These are phyloP conservation scores for Plagodis dolabraria DNA, from an alignment of 2,888 invertebrate species.

Conservation along the genomic window DNA sequence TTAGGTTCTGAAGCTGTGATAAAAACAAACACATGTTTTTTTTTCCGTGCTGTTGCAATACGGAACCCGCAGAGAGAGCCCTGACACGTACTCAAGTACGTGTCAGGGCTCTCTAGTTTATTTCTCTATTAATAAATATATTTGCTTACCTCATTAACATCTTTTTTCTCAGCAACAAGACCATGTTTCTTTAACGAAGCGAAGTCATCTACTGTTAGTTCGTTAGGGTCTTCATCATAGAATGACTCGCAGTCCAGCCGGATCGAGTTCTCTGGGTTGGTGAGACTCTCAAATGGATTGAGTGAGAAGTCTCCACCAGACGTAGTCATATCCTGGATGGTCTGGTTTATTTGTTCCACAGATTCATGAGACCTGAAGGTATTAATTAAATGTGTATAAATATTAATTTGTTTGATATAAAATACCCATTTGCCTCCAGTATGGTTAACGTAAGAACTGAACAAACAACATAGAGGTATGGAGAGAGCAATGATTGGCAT, in stretches of 20 bases:
- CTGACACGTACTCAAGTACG: too few relatives aligned
- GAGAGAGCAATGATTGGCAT: too few relatives aligned
- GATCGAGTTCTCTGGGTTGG: slow-evolving; percentile 69
- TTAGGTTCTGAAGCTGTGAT: too few relatives aligned
- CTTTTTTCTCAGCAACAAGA: slow-evolving; percentile 67
- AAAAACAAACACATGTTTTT: too few relatives aligned
- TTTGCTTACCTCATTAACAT: slow-evolving; percentile 66
- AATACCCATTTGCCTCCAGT: too few relatives aligned
- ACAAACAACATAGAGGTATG: too few relatives aligned
- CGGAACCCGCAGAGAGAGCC: too few relatives aligned
- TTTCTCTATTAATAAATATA: background rate
- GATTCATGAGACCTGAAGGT: slow-evolving; percentile 65
- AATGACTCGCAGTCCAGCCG: slow-evolving; percentile 74
- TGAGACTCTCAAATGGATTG: slow-evolving; percentile 74
- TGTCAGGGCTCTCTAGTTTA: too few relatives aligned
- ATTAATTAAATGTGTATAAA: background rate
- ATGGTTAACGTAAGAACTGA: too few relatives aligned
- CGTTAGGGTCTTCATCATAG: slow-evolving; percentile 68
- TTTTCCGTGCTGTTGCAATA: too few relatives aligned
- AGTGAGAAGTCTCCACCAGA: slow-evolving; percentile 72
- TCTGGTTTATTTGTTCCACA: slow-evolving; percentile 80
- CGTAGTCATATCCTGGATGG: slow-evolving; percentile 82
- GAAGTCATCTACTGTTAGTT: slow-evolving; percentile 76
- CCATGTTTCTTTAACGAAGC: slow-evolving; percentile 78
- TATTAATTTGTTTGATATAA: background rate